These are phyloP conservation scores for Tupiocoris notatus DNA, from an alignment of 2,888 invertebrate species.

Conservation along the genomic window DNA sequence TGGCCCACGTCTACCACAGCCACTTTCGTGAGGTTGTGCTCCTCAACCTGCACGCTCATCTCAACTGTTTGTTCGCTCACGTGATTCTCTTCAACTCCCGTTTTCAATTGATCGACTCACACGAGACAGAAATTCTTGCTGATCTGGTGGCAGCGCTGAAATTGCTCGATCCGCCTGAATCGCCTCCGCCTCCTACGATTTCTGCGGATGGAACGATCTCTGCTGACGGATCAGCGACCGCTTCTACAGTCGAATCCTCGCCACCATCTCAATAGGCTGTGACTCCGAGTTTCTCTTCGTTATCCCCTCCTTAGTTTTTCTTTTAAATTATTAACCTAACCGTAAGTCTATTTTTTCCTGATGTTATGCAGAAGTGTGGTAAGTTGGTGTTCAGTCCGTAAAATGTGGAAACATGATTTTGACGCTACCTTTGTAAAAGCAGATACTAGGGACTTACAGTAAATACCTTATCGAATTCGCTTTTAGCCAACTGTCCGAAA, in stretches of 20 bases:
- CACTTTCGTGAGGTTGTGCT: constrained; percentile 95
- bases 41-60: constrained; percentile 91
- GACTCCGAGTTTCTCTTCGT: constrained; percentile 8
- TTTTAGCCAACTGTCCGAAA: too few relatives aligned
- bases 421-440: too few relatives aligned
- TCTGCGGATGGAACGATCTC: too few relatives aligned
- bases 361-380: too few relatives aligned
- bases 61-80: constrained; percentile 96
- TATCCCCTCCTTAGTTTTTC: neutral
- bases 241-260: too few relatives aligned
- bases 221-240: neutral
- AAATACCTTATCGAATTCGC: too few relatives aligned
- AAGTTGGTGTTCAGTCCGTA: too few relatives aligned
- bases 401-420: too few relatives aligned
- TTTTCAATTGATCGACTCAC: constrained; percentile 89
- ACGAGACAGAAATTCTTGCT: constrained; percentile 92
- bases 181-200: constrained; percentile 20
- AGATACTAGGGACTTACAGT: too few relatives aligned
- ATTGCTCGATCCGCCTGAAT: constrained; percentile 50
- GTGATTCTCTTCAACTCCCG: constrained; percentile 81
- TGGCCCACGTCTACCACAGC: constrained; percentile 96
- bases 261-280: constrained; percentile 39
- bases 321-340: too few relatives aligned
- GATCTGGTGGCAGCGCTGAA: constrained; percentile 82
- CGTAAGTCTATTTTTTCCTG: neutral